Evolutionary conservation across 2,797 vertebrate species (phyloP).

Genomic region (Sebastes reedi): DNA sequence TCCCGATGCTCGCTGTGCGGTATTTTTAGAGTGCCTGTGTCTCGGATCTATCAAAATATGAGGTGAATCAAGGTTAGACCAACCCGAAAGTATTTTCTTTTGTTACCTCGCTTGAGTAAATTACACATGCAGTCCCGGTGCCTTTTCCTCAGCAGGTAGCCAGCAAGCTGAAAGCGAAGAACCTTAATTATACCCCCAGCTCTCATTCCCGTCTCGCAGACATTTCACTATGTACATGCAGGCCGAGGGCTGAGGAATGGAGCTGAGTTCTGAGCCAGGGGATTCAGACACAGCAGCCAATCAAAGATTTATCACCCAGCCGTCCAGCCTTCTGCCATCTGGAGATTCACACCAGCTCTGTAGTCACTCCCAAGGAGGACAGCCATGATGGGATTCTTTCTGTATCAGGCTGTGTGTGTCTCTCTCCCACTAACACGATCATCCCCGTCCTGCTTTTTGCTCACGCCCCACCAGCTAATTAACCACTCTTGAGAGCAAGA

Average conservation of each 20-base stretch:
- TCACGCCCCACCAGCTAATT: slow-evolving; percentile 43
- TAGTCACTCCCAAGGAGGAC: slow-evolving; percentile 45
- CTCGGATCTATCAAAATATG: slow-evolving; percentile 21
- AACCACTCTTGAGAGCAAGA: slow-evolving; percentile 33
- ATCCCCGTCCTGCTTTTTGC: slow-evolving; percentile 20
- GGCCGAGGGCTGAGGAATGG: slow-evolving; percentile 46
- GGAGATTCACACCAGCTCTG: slow-evolving; percentile 65
- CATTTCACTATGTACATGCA: slow-evolving; percentile 35
- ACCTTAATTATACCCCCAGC: slow-evolving; percentile 59
- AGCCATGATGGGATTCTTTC: slow-evolving; percentile 52
- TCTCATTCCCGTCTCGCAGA: slow-evolving; percentile 39
- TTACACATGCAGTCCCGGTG: slow-evolving; percentile 23
- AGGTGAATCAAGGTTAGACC: slow-evolving; percentile 46
- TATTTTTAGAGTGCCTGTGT: slow-evolving; percentile 15
- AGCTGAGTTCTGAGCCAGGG: slow-evolving; percentile 59
- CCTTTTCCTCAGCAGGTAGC: slow-evolving; percentile 51
- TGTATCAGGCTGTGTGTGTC: slow-evolving; percentile 31
- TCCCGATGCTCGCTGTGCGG: not conserved
- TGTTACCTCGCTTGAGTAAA: slow-evolving; percentile 28
- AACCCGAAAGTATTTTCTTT: slow-evolving; percentile 3
- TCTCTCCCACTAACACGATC: slow-evolving; percentile 35
- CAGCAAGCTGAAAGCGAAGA: slow-evolving; percentile 34
- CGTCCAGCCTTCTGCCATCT: slow-evolving; percentile 71
- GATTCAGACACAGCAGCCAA: slow-evolving; percentile 73
- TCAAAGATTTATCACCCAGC: slow-evolving; percentile 76